Conservation (phyloP, 1,140 invertebrate species). For the Holcopasites calliopsidis region DNA sequence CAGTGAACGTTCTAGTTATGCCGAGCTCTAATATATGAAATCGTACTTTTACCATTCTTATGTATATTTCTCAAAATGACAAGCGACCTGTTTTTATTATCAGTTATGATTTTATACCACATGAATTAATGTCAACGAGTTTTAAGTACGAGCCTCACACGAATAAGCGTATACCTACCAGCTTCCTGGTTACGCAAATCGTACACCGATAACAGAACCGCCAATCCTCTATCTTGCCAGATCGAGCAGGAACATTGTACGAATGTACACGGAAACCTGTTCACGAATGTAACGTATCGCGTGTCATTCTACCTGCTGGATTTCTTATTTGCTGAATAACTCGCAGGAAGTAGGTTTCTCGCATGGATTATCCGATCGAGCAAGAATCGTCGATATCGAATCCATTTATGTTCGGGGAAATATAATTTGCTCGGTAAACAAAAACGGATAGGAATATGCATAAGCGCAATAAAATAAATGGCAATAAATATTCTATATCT, state of each 20-base stretch:
- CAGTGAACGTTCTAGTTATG: not conserved
- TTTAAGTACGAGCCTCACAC: not conserved
- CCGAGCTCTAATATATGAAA: no score
- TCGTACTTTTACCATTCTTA: not conserved
- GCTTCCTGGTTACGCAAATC: slow-evolving; percentile 24
- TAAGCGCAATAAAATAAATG: no score
- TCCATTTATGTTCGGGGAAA: not conserved
- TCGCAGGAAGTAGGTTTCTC: not conserved
- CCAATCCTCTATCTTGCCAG: not conserved
- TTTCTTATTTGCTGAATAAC: not conserved
- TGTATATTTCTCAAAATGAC: not conserved
- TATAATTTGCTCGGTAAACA: no score
- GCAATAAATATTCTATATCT: no score
- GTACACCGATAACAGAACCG: slow-evolving; percentile 13
- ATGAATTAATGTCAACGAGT: slow-evolving; percentile 4
- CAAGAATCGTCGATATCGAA: not conserved
- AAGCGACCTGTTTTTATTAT: not conserved
- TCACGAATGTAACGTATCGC: not conserved
- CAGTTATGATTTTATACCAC: no score
- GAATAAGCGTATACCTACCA: not conserved
- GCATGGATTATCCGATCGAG: not conserved
- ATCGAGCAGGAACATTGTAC: not conserved
- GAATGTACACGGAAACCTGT: slow-evolving; percentile 3
- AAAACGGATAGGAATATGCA: no score
- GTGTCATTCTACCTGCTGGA: not conserved